Evolutionary conservation across 2,888 invertebrate genomes (phyloP), one percentile per base, ranked within the genome.

Genomic region (Caenorhabditis sinica): DNA sequence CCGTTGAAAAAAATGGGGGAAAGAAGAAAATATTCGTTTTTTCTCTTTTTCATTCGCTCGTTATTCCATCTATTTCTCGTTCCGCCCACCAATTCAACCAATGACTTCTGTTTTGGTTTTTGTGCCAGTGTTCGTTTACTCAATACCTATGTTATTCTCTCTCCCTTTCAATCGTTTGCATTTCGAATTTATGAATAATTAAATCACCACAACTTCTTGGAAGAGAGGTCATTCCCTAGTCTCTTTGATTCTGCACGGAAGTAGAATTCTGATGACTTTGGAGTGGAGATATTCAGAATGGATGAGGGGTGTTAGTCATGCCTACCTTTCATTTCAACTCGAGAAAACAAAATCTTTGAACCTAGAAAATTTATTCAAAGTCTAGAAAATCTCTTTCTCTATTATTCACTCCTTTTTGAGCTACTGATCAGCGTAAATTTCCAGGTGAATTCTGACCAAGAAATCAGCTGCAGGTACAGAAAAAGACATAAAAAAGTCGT

Each of bases 81-180:
- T 33, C 49, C 61, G 43, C 72, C 53, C 20, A 51, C 51, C 53
- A 65, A 75, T 65, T 65, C 40, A 56, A 0, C 28, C 56, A 65
- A 65, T 65, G 74, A 75, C 65, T 75, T 60, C 56, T 65, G 74
- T 75, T 53, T 65, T 65, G 74, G 53, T 75, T 74, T 75, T 40
- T 40, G 23, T 9, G 25, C n/a, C 9, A 20, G 36, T 53, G 20
- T 66, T 51, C 49, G 8, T 43, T 53, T 75, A 25, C n/a, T 56
- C 56, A 2, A 56, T 25, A 45, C 23, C 45, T 66, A 28, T 65
- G 13, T 66, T 36, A 17, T 28, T 45, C 13, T 13, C 13, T 72
- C 1, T 69, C n/a, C 20, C 15, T 69, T 23, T 36, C 11, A 23
- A 9, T 69, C 25, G 23, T 43, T 13, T 65, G 45, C 45, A 65